Percentiles rank a stretch among this genome's conserved stretches.
Evolutionary conservation across 2,888 invertebrate genomes (phyloP).

Genomic region (Nyleta sp.): DNA sequence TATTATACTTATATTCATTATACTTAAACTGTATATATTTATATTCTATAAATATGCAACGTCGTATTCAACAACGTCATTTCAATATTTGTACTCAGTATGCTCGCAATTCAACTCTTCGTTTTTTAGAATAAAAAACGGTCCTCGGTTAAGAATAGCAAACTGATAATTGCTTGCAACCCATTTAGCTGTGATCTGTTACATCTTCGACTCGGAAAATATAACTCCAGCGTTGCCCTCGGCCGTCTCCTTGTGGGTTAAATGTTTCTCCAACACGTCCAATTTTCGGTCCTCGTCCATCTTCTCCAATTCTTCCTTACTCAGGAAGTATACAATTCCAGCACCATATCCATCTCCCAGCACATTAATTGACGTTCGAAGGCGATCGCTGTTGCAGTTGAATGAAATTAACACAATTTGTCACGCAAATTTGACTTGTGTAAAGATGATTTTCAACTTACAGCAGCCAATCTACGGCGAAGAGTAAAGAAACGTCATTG

Average conservation of each 20-base stretch:
- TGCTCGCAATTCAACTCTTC: conserved; percentile 64
- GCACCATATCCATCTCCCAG: conserved; percentile 90
- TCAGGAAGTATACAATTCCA: conserved; percentile 88
- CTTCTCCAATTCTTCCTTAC: conserved; percentile 84
- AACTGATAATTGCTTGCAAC: conserved; percentile 20
- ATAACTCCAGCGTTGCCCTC: conserved; percentile 46
- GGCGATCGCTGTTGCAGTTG: conserved; percentile 83
- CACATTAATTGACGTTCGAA: conserved; percentile 87
- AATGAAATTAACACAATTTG: conserved; percentile 1
- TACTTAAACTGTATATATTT: conserved; percentile 28
- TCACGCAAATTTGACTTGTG: neutral
- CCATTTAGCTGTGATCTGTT: conserved; percentile 44
- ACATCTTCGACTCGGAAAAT: conserved; percentile 75
- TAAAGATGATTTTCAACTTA: conserved; percentile 74
- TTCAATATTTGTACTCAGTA: conserved; percentile 70
- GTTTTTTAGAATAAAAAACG: conserved; percentile 17
- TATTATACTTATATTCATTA: conserved; percentile 25
- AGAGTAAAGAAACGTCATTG: conserved; percentile 86
- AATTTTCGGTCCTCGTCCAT: conserved; percentile 76
- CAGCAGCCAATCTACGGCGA: conserved; percentile 88
- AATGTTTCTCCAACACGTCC: conserved; percentile 72
- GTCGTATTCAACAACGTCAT: conserved; percentile 20
- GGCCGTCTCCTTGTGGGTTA: conserved; percentile 59
- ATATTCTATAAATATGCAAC: conserved; percentile 35
- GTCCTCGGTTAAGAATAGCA: conserved; percentile 2